Evolutionary conservation across 2,113 vertebrate species (phyloP), one percentile per base, ranked within the genome.

Genomic region (Bubalus kerabau): DNA sequence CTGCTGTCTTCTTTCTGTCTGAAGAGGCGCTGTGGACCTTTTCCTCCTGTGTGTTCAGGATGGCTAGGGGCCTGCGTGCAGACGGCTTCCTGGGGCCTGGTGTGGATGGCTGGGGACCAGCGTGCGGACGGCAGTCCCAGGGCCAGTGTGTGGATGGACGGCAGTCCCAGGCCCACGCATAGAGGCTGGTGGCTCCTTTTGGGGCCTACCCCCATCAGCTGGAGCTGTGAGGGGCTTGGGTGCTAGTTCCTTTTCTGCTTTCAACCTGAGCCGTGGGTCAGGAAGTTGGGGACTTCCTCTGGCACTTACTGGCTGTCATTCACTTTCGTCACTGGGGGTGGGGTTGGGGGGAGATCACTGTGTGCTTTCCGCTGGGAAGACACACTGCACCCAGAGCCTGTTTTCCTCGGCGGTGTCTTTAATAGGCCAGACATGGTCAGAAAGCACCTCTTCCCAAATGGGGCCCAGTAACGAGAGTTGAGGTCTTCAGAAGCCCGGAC

Each of bases 261-360:
- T 36, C 30, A 17, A 17, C 50, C 10, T 32, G 50, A 32, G 4
- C 67, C 1, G 0, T 28, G 0, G 26, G 32, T 24, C 13, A 0
- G 57, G 26, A 15, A 19, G 36, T 36, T 89, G 71, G 52, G 30
- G 80, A 21, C 36, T 81, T 40, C 13, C 24, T 24, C 17, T 32
- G 52, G 40, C 13, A 4, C 43, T 80, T 56, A 5, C 26, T 2
- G 8, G 40, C 5, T n/a, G 15, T 60, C 19, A 8, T 50, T 64
- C 2, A 3, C 7, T 67, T 10, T 67, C 21, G 0, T 80, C 80
- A 0, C 32, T 5, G 16, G 24, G 52, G 11, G 15, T 50, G 46
- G 21, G 60, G 30, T 28, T 15, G 13, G 24, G 40, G 71, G 74
- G 43, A 19, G 32, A 8, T 0, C 3, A 28, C 81, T 21, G 9